These are phyloP conservation scores for Pristionchus arcanus DNA, from an alignment of 2,888 invertebrate species.

Conservation along the genomic window DNA sequence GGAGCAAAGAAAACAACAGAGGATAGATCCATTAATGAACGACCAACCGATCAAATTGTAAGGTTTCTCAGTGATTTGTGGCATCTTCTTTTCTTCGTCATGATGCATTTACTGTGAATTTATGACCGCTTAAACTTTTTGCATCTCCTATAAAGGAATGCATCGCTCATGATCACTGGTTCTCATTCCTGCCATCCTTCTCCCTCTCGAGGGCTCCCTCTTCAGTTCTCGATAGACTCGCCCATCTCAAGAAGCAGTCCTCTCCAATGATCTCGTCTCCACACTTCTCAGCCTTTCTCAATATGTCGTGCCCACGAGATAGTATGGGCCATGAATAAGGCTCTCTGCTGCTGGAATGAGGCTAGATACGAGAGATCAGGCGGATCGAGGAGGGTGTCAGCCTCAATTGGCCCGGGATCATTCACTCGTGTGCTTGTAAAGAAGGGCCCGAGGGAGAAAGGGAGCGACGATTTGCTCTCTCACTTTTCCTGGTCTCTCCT, in stretches of 20 bases:
- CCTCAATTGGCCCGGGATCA: slow-evolving; percentile 23
- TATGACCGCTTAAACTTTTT: neutral
- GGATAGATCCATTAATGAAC: too few relatives aligned
- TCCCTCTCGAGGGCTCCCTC: neutral
- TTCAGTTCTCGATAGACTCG: neutral
- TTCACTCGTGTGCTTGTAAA: slow-evolving; percentile 1
- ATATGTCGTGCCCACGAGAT: neutral
- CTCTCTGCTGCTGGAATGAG: neutral
- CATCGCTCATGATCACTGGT: neutral
- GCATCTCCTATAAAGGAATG: neutral
- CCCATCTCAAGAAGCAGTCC: neutral
- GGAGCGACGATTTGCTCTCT: neutral
- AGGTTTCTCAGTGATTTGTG: too few relatives aligned
- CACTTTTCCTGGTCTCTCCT: neutral
- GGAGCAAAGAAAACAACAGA: too few relatives aligned
- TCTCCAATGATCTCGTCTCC: neutral
- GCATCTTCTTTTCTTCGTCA: too few relatives aligned
- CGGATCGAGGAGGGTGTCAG: neutral
- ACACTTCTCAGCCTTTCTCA: neutral
- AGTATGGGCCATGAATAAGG: too few relatives aligned
- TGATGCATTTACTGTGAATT: neutral
- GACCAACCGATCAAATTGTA: too few relatives aligned
- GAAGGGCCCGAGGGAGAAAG: neutral
- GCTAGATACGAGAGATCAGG: neutral
- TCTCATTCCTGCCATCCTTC: neutral